phyloP scores from a whole-genome alignment of 2,797 vertebrate species.

The Neomorphus geoffroyi region DNA sequence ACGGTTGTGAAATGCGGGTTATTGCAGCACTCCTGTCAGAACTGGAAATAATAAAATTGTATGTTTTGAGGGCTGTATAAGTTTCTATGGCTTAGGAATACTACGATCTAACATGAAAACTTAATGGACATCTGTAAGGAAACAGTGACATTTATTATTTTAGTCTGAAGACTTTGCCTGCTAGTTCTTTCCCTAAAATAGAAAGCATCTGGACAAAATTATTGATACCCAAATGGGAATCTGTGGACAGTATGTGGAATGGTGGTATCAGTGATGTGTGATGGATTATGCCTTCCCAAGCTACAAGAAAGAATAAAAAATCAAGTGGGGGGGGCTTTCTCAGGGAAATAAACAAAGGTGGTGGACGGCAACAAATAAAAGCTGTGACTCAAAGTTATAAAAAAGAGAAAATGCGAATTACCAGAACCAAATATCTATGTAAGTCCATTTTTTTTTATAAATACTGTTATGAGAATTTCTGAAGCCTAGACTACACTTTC shows the following conservation, averaged over 20 bases:
- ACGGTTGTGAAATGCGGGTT: background rate
- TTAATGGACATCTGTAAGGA: background rate
- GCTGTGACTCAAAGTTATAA: background rate
- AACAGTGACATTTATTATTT: background rate
- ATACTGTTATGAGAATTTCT: background rate
- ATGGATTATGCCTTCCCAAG: background rate
- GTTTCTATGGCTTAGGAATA: background rate
- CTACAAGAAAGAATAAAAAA: background rate
- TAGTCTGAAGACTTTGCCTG: background rate
- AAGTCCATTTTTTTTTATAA: background rate
- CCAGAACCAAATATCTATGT: background rate
- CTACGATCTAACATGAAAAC: background rate
- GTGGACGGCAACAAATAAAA: background rate
- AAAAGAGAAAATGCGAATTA: background rate
- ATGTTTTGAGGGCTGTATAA: background rate
- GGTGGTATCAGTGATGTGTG: background rate
- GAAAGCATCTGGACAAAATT: background rate
- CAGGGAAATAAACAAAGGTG: background rate
- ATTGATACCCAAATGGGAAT: background rate
- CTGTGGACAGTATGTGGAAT: fast-evolving
- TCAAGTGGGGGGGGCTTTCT: background rate
- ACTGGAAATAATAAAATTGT: background rate
- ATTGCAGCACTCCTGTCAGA: background rate
- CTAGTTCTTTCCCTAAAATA: background rate
- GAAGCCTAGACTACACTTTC: background rate